A percentile compares a stretch with the other conserved stretches of the same genome.
Conservation (phyloP, 2,797 vertebrate genomes). For the Sylvilagus floridanus region DNA sequence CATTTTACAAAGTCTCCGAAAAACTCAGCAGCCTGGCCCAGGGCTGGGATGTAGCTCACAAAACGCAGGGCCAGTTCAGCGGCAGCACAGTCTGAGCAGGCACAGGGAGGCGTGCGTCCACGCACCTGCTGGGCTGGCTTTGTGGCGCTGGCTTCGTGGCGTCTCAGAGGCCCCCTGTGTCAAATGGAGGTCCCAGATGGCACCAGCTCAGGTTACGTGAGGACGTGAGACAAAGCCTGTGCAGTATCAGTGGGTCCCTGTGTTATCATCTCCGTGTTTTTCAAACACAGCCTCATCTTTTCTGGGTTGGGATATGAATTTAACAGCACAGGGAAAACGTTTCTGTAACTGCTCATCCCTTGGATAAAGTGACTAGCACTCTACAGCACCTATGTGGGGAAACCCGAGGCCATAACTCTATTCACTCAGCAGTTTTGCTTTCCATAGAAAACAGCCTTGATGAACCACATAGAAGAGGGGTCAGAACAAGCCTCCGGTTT, state of each 20-base stretch:
- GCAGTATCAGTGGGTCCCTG: neutral
- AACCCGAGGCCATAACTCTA: neutral
- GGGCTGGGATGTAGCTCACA: neutral
- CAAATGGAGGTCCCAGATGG: neutral
- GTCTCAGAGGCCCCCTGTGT: rapidly evolving
- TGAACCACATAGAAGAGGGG: neutral
- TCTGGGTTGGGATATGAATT: no score
- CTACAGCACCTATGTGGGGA: neutral
- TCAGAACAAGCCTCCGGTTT: neutral
- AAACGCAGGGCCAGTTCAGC: neutral
- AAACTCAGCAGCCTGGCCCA: neutral
- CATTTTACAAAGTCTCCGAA: neutral
- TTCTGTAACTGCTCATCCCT: neutral
- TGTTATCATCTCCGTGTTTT: neutral
- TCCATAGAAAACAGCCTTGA: neutral
- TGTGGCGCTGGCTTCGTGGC: neutral
- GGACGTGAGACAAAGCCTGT: neutral
- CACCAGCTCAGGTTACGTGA: neutral
- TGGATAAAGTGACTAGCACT: neutral
- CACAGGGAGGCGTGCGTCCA: neutral
- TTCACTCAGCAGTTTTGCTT: neutral
- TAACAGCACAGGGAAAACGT: neutral
- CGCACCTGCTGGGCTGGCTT: rapidly evolving
- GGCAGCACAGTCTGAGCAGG: rapidly evolving
- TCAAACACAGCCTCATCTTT: neutral